Percentiles rank a stretch among this genome's conserved stretches.
Evolutionary conservation across 2,888 invertebrate genomes (phyloP).

Genomic region (Polydrusus pterygomalis): DNA sequence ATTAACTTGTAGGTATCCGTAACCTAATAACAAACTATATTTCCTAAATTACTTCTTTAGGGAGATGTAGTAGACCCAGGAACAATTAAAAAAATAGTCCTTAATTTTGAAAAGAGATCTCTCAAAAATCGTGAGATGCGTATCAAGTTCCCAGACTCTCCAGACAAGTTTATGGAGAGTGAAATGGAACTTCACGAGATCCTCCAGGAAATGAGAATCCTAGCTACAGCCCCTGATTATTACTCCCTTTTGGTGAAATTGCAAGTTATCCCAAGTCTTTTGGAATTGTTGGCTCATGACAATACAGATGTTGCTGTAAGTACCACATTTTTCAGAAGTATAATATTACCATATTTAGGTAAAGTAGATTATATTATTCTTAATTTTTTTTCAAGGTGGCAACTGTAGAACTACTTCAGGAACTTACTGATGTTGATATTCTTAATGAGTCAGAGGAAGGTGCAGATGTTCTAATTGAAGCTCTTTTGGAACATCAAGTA

Average conservation of each 20-base stretch:
- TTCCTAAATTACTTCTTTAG: slow-evolving; percentile 68
- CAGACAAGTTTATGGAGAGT: slow-evolving; percentile 99
- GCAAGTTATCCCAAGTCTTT: slow-evolving; percentile 90
- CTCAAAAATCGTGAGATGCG: slow-evolving; percentile 97
- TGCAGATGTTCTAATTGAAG: slow-evolving; percentile 90
- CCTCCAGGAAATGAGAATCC: slow-evolving; percentile 91
- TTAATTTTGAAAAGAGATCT: slow-evolving; percentile 95
- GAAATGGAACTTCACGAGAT: slow-evolving; percentile 86
- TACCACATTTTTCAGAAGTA: no score
- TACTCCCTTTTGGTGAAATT: slow-evolving; percentile 94
- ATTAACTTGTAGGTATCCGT: no score
- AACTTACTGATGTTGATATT: slow-evolving; percentile 97
- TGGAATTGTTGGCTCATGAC: slow-evolving; percentile 95
- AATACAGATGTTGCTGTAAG: slow-evolving; percentile 88
- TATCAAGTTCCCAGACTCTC: slow-evolving; percentile 97
- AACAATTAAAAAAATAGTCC: slow-evolving; percentile 89
- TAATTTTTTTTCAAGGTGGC: slow-evolving; percentile 66
- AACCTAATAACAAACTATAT: no score
- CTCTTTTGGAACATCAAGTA: slow-evolving; percentile 88
- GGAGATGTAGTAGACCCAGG: slow-evolving; percentile 92
- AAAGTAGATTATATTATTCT: neutral
- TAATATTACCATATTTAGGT: no score
- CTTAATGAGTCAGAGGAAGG: slow-evolving; percentile 95
- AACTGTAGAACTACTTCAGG: slow-evolving; percentile 79
- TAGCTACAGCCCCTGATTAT: slow-evolving; percentile 96